Conservation (phyloP, 2,113 vertebrate species). For the Forbesichthys papilliferus region DNA sequence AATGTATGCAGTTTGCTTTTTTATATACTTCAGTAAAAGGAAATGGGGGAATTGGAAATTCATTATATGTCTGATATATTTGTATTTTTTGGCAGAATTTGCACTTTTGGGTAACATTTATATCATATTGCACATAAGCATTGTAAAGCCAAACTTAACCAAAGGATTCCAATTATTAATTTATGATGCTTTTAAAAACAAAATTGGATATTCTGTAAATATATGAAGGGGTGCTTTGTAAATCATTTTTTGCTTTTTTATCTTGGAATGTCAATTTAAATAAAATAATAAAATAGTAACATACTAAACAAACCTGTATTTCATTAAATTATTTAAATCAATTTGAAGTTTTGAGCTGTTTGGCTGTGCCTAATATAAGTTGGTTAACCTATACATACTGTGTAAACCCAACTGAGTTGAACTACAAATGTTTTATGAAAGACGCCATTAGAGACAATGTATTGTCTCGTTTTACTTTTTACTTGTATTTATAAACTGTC, state of each 20-base stretch:
- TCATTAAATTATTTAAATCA: no score
- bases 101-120: conserved; percentile 49
- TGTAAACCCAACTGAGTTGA: no score
- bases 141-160: background rate
- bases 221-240: background rate
- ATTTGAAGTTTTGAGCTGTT: no score
- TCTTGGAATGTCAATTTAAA: conserved; percentile 39
- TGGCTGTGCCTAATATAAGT: no score
- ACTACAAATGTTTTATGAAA: no score
- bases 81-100: conserved; percentile 50
- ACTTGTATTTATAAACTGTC: no score
- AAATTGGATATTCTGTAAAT: background rate
- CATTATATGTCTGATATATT: conserved; percentile 34
- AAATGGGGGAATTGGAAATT: conserved; percentile 14
- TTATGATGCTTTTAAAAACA: background rate
- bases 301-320: no score
- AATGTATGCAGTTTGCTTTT: conserved; percentile 23
- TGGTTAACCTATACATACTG: no score
- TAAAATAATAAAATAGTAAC: conserved; percentile 56
- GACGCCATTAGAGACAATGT: no score
- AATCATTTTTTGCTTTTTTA: conserved; percentile 40
- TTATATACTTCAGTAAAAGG: conserved; percentile 27
- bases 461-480: no score
- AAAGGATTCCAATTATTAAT: background rate
- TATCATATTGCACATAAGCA: conserved; percentile 31